Conservation (phyloP, 2,113 vertebrate genomes). For the Triplophysa dalaica region DNA sequence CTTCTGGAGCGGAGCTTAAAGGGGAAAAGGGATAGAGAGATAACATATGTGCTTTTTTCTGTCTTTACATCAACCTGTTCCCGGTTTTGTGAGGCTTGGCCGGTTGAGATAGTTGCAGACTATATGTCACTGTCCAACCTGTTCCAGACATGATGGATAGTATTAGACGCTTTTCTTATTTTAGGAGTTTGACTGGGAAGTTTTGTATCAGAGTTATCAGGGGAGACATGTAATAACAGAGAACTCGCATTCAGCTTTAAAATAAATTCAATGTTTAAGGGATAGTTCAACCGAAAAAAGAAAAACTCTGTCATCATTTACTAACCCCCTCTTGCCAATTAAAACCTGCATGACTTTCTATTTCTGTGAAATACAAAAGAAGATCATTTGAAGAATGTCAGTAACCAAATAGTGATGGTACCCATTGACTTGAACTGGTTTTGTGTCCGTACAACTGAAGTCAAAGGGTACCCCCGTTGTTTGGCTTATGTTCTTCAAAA, state of each 20-base stretch:
- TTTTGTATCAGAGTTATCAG: background rate
- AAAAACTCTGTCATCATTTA: too few species aligned
- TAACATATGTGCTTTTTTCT: conserved; percentile 65
- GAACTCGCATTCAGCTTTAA: conserved; percentile 29
- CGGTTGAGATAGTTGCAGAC: conserved; percentile 37
- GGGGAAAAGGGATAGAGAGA: conserved; percentile 58
- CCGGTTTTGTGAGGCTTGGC: conserved; percentile 39
- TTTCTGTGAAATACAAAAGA: too few species aligned
- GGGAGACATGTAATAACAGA: background rate
- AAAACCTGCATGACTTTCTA: too few species aligned
- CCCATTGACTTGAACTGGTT: too few species aligned
- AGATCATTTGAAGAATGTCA: too few species aligned
- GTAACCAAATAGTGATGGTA: too few species aligned
- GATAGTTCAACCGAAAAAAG: too few species aligned
- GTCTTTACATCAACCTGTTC: conserved; percentile 35
- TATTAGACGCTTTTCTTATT: conserved; percentile 49
- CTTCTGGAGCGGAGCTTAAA: conserved; percentile 57
- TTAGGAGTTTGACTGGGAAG: conserved; percentile 1
- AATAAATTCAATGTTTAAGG: background rate
- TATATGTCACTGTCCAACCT: conserved; percentile 73
- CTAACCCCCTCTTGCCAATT: too few species aligned
- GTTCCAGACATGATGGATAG: conserved; percentile 66
- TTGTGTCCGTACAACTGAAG: too few species aligned
- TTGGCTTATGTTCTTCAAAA: too few species aligned
- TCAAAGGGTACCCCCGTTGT: too few species aligned